These are phyloP conservation scores for Chelonus insularis DNA, from an alignment of 1,140 invertebrate species.

Conservation along the genomic window DNA sequence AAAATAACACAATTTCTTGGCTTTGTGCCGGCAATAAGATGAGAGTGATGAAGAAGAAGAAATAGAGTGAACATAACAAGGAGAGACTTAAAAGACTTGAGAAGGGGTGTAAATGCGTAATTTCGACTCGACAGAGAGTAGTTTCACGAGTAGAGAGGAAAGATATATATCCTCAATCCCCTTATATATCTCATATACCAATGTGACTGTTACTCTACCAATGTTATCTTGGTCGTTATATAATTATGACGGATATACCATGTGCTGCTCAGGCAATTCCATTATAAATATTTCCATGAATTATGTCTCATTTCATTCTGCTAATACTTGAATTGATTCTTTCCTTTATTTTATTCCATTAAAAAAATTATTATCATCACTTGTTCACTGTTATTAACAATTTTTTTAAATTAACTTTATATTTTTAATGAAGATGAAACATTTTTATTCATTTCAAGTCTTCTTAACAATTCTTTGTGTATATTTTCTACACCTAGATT, in stretches of 20 bases:
- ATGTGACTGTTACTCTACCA: background rate
- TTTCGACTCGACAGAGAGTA: background rate
- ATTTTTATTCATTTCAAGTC: no score
- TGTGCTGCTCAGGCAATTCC: background rate
- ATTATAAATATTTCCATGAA: background rate
- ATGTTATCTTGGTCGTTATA: background rate
- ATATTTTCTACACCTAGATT: no score
- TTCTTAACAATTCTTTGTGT: no score
- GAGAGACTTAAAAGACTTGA: background rate
- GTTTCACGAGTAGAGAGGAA: background rate
- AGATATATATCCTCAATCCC: background rate
- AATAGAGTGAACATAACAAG: no score
- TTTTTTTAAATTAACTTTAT: no score
- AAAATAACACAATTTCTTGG: constrained; percentile 44
- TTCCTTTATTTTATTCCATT: background rate
- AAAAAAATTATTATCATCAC: no score
- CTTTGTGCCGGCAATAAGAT: background rate
- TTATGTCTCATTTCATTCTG: background rate
- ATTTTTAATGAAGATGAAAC: no score
- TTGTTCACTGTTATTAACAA: no score
- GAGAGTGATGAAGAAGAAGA: no score
- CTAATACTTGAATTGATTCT: background rate
- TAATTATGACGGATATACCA: background rate
- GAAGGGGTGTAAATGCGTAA: background rate
- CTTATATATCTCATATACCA: background rate